phyloP scores from a whole-genome alignment of 2,888 invertebrate genomes.

The Ischnus inquisitorius region DNA sequence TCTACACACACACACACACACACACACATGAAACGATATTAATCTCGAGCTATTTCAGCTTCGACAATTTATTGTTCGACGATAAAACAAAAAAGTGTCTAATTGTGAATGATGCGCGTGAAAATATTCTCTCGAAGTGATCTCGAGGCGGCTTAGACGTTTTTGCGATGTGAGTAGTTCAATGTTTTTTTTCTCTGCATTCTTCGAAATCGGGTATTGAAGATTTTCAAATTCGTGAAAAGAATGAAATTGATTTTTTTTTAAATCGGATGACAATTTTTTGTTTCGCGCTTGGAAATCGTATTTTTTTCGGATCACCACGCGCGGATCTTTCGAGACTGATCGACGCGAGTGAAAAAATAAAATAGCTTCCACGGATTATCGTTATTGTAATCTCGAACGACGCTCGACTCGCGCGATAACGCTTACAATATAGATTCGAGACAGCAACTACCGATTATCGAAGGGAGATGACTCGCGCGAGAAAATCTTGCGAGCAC shows the following conservation, averaged over 20 bases:
- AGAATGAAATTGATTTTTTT: not conserved
- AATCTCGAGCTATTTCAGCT: not conserved
- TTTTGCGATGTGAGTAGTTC: constrained; percentile 9
- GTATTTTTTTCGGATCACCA: not conserved
- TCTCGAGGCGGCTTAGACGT: not conserved
- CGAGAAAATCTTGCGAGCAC: not conserved
- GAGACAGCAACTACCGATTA: constrained; percentile 15
- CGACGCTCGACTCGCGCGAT: constrained; percentile 29
- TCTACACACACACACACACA: not conserved
- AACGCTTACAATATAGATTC: constrained; percentile 32
- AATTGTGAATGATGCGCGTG: not conserved
- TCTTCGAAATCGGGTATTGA: not conserved
- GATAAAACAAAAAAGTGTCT: not conserved
- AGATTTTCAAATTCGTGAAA: not conserved
- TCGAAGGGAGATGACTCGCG: not conserved
- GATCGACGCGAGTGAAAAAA: not conserved
- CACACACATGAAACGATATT: not conserved
- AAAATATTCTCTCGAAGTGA: not conserved
- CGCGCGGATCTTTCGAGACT: not conserved
- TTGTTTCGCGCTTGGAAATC: too few species aligned
- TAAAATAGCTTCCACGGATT: constrained; percentile 25
- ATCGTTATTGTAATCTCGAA: constrained; percentile 45
- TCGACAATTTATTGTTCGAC: not conserved
- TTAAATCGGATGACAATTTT: not conserved
- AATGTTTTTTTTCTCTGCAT: not conserved